Conservation (phyloP, 2,113 vertebrate genomes). For the Crypturellus undulatus region DNA sequence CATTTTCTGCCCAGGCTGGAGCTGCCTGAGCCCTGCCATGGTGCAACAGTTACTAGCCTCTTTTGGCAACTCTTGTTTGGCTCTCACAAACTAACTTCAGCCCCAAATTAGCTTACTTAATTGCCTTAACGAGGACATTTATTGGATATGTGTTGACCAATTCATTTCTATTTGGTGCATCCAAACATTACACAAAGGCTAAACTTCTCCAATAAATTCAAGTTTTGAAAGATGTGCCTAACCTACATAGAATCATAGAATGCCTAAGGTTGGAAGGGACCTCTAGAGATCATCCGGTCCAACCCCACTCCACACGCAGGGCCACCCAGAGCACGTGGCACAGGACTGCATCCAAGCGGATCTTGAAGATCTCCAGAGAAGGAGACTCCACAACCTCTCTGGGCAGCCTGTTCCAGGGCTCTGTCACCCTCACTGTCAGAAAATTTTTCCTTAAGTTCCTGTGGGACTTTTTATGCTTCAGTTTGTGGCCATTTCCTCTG, state of each 20-base stretch:
- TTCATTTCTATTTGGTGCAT: background rate
- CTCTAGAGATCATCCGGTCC: too few species aligned
- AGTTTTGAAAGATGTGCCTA: background rate
- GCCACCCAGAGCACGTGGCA: too few species aligned
- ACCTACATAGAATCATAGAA: background rate
- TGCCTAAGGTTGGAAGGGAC: too few species aligned
- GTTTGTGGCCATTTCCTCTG: too few species aligned
- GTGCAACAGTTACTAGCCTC: background rate
- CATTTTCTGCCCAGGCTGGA: background rate
- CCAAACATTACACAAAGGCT: background rate
- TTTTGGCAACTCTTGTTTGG: background rate
- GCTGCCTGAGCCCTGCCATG: background rate
- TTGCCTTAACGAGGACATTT: background rate
- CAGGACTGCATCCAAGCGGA: too few species aligned
- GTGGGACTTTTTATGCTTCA: too few species aligned
- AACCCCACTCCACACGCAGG: too few species aligned
- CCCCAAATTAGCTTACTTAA: background rate
- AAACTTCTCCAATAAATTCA: background rate
- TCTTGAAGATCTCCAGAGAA: too few species aligned
- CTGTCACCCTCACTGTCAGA: too few species aligned
- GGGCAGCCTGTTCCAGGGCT: too few species aligned
- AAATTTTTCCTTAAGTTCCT: too few species aligned
- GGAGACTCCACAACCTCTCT: too few species aligned
- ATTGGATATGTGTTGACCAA: background rate
- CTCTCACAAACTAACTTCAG: background rate